phyloP scores from a whole-genome alignment of 2,797 vertebrate species.

The Lithobates pipiens region DNA sequence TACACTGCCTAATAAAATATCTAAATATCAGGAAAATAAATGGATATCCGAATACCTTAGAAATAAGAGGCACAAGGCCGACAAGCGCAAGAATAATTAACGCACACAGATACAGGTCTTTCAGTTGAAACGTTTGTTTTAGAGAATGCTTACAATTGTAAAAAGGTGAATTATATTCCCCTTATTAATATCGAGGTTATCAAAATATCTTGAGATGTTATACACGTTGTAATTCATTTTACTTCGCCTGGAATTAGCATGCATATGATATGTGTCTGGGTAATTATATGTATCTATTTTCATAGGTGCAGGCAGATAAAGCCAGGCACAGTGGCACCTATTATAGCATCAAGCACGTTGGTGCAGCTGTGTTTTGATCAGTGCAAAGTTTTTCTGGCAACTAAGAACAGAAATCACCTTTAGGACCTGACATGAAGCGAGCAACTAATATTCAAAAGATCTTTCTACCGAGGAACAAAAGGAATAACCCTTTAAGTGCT shows the following conservation, averaged over 20 bases:
- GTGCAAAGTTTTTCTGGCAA: slow-evolving; percentile 75
- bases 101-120: background rate
- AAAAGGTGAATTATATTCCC: background rate
- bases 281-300: slow-evolving; percentile 80
- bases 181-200: slow-evolving; percentile 61
- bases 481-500: slow-evolving; percentile 26
- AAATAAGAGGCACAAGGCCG: background rate
- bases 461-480: slow-evolving; percentile 66
- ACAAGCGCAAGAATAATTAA: slow-evolving; percentile 9
- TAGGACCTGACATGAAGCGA: slow-evolving; percentile 73
- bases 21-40: slow-evolving; percentile 33
- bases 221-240: slow-evolving; percentile 65
- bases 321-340: slow-evolving; percentile 69
- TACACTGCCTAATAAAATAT: slow-evolving; percentile 9
- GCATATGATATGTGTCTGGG: slow-evolving; percentile 76
- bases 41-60: slow-evolving; percentile 6
- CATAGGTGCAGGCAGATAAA: slow-evolving; percentile 77
- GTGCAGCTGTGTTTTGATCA: slow-evolving; percentile 84
- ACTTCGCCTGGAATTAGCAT: slow-evolving; percentile 72
- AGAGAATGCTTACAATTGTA: background rate
- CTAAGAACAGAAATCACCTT: slow-evolving; percentile 75
- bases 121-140: slow-evolving; percentile 27
- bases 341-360: slow-evolving; percentile 72
- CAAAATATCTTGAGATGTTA: slow-evolving; percentile 61
- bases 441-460: slow-evolving; percentile 76